Percentiles rank a stretch among this genome's conserved stretches.
Evolutionary conservation across 2,888 invertebrate genomes (phyloP).

Genomic region (Drosophila prostipennis): DNA sequence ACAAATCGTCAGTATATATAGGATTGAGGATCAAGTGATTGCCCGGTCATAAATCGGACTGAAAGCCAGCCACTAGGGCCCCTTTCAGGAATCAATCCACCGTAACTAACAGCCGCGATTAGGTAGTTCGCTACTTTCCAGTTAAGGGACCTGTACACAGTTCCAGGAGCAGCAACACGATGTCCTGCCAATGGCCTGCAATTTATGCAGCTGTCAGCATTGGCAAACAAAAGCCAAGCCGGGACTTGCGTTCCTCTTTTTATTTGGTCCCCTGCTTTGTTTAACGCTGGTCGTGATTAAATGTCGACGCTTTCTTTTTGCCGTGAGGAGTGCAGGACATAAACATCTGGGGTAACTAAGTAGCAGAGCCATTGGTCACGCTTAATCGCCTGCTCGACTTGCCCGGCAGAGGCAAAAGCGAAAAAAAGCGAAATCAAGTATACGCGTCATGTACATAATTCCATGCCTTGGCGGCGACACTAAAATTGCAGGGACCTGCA

Average conservation of each 20-base stretch:
- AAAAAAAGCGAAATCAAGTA: constrained; percentile 56
- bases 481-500: constrained; percentile 35
- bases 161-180: no score
- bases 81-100: constrained; percentile 7
- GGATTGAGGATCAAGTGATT: background rate
- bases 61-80: background rate
- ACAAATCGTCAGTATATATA: constrained; percentile 11
- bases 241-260: constrained; percentile 14
- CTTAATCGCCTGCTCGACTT: constrained; percentile 65
- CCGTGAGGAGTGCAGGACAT: constrained; percentile 48
- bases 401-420: background rate
- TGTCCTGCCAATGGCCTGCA: constrained; percentile 19
- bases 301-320: constrained; percentile 55
- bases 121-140: constrained; percentile 2
- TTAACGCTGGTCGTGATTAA: constrained; percentile 58
- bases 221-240: constrained; percentile 25
- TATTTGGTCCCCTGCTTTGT: constrained; percentile 1
- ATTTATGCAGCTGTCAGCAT: constrained; percentile 66
- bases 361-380: constrained; percentile 72
- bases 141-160: background rate
- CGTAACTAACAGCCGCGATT: constrained; percentile 26
- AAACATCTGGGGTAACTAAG: constrained; percentile 54
- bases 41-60: constrained; percentile 15
- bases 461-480: constrained; percentile 55
- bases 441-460: constrained; percentile 68